Percentiles rank a stretch among this genome's conserved stretches.
phyloP scores from a whole-genome alignment of 2,797 vertebrate genomes.

The Lepus townsendii region DNA sequence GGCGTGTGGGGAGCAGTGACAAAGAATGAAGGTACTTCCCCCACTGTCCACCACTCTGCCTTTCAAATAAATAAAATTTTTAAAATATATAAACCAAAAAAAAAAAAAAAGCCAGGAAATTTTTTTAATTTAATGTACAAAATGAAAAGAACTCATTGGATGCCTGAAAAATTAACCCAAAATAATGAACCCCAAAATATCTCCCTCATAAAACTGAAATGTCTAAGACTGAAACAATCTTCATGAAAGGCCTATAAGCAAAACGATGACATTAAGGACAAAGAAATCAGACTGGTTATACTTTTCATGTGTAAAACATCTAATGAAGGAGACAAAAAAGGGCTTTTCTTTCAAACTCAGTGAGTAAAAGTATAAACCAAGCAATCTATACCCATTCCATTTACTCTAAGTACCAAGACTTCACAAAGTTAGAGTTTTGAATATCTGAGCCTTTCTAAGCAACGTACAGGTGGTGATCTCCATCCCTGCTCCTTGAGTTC shows the following conservation, averaged over 20 bases:
- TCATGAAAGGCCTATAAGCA: neutral
- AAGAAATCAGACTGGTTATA: neutral
- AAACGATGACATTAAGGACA: neutral
- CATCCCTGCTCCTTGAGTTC: neutral
- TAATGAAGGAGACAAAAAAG: neutral
- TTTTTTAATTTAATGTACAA: neutral
- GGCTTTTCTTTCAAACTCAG: neutral
- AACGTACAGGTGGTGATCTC: neutral
- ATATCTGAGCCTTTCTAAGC: neutral
- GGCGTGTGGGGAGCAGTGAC: too few relatives aligned
- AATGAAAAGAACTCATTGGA: neutral
- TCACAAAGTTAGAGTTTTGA: neutral
- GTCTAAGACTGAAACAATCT: neutral
- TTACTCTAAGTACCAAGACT: neutral
- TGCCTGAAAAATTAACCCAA: constrained; percentile 36
- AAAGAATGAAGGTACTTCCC: too few relatives aligned
- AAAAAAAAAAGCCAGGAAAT: neutral
- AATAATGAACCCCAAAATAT: constrained; percentile 35
- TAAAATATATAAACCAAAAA: too few relatives aligned
- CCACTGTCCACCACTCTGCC: too few relatives aligned
- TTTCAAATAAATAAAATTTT: neutral
- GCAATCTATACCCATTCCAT: neutral
- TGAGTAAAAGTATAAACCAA: neutral
- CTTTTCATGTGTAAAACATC: neutral
- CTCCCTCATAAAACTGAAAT: constrained; percentile 8